Percentiles rank a stretch among this genome's conserved stretches.
phyloP scores from a whole-genome alignment of 2,797 vertebrate species.

The Muraenolepis orangiensis region DNA sequence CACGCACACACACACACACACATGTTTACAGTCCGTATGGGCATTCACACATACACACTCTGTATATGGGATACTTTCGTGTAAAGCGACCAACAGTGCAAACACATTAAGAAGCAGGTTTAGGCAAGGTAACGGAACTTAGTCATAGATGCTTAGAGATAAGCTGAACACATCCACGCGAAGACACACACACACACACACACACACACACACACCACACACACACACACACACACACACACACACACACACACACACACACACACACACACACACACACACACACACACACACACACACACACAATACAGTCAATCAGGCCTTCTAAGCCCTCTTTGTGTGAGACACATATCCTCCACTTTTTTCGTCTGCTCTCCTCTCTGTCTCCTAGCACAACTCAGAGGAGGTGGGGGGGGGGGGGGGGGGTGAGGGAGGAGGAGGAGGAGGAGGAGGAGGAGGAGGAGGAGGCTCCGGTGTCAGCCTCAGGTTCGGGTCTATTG shows the following conservation, averaged over 20 bases:
- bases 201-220: slow-evolving; percentile 6
- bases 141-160: no score
- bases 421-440: slow-evolving; percentile 48
- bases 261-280: slow-evolving; percentile 19
- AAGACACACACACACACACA: slow-evolving; percentile 14
- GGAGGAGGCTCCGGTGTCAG: slow-evolving; percentile 63
- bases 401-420: slow-evolving; percentile 55
- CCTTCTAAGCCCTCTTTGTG: slow-evolving; percentile 32
- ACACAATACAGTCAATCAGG: slow-evolving; percentile 10
- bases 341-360: slow-evolving; percentile 49
- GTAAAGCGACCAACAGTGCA: no score
- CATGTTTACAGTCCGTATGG: not conserved
- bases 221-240: slow-evolving; percentile 8
- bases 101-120: no score
- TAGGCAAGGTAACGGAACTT: no score
- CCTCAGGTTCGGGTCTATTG: slow-evolving; percentile 69
- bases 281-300: slow-evolving; percentile 10
- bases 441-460: slow-evolving; percentile 46
- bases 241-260: slow-evolving; percentile 5
- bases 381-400: slow-evolving; percentile 65
- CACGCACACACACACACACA: slow-evolving; percentile 6
- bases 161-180: not conserved
- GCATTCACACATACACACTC: no score
- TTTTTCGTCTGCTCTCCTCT: slow-evolving; percentile 58
- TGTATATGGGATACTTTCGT: no score